A percentile compares a stretch with the other conserved stretches of the same genome.
Evolutionary conservation across 1,140 invertebrate genomes (phyloP).

Genomic region (Oryzaephilus surinamensis): DNA sequence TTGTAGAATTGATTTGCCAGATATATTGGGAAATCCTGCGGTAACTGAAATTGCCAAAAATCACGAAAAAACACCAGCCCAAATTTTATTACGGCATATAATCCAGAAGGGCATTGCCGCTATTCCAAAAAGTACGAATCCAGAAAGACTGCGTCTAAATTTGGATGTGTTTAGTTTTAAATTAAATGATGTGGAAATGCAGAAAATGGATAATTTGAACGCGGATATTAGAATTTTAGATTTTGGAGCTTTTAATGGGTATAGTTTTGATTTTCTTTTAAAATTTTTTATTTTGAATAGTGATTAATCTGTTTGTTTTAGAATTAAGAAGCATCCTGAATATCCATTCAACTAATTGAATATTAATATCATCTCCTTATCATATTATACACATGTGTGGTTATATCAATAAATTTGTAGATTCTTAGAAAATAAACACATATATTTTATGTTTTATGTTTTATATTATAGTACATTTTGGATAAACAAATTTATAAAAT

Average conservation of each 20-base stretch:
- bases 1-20: conserved; percentile 48
- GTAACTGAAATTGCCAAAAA: conserved; percentile 56
- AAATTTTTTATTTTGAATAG: not conserved
- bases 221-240: conserved; percentile 54
- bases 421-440: no score
- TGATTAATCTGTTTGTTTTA: conserved; percentile 36
- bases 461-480: no score
- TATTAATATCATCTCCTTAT: no score
- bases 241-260: conserved; percentile 47
- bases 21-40: conserved; percentile 55
- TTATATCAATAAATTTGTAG: no score
- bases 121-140: conserved; percentile 76
- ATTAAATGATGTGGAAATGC: conserved; percentile 43
- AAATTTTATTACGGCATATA: conserved; percentile 67
- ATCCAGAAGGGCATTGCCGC: conserved; percentile 61
- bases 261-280: conserved; percentile 7
- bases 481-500: no score
- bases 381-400: no score
- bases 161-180: conserved; percentile 53
- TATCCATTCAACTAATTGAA: conserved; percentile 38
- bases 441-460: no score
- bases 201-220: conserved; percentile 45
- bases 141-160: conserved; percentile 55
- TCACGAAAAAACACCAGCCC: conserved; percentile 61
- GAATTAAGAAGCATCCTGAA: conserved; percentile 52